Percentiles rank a stretch among this genome's conserved stretches.
phyloP scores from a whole-genome alignment of 2,797 vertebrate species.

The Hozukius guyotensis region DNA sequence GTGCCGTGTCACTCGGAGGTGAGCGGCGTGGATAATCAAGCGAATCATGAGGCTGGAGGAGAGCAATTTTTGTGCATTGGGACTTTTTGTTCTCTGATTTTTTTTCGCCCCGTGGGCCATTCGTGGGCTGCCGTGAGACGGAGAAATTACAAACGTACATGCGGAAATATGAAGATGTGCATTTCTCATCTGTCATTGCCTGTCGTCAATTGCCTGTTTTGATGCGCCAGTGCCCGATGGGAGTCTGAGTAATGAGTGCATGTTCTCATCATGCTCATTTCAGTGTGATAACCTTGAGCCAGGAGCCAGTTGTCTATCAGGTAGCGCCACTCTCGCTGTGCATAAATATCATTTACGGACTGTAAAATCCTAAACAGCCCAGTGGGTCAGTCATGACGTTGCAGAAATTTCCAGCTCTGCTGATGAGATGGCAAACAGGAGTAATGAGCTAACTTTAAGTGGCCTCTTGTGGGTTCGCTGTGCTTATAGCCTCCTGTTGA shows the following conservation, averaged over 20 bases:
- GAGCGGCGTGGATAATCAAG: conserved; percentile 53
- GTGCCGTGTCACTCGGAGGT: conserved; percentile 47
- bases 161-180: not conserved
- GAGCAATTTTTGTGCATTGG: conserved; percentile 7
- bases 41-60: conserved; percentile 41
- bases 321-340: not conserved
- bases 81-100: conserved; percentile 3
- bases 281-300: not conserved
- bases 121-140: not conserved
- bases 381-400: not conserved
- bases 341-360: conserved; percentile 10
- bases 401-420: not conserved
- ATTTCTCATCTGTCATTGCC: conserved; percentile 31
- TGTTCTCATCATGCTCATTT: conserved; percentile 9
- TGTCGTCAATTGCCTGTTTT: conserved; percentile 35
- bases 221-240: conserved; percentile 5
- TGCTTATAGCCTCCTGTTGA: not conserved
- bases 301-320: not conserved
- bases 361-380: conserved; percentile 1
- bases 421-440: conserved; percentile 6
- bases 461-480: conserved; percentile 4
- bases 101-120: not conserved
- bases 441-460: not conserved
- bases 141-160: conserved; percentile 25
- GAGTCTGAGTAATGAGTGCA: conserved; percentile 36